phyloP scores from a whole-genome alignment of 1,140 invertebrate genomes.

The honey bee (Apis mellifera) region DNA sequence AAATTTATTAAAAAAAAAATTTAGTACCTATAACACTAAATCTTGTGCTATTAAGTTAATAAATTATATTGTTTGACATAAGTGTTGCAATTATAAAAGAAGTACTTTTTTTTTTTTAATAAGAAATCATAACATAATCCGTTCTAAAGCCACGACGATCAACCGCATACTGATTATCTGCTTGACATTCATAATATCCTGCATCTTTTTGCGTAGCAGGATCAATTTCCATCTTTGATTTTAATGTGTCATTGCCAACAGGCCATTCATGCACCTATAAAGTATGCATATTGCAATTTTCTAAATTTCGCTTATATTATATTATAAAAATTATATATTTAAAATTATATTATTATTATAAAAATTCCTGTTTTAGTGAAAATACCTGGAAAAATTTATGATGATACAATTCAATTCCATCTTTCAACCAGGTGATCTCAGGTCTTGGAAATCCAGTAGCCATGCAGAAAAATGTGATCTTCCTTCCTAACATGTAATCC shows the following conservation, averaged over 20 bases:
- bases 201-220: constrained; percentile 93
- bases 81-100: not conserved
- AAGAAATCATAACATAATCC: constrained; percentile 86
- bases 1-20: not conserved
- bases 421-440: constrained; percentile 96
- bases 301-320: not conserved
- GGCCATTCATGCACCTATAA: constrained; percentile 92
- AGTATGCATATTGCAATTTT: not conserved
- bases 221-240: constrained; percentile 96
- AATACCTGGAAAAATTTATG: constrained; percentile 94
- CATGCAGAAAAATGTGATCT: constrained; percentile 94
- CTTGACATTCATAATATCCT: constrained; percentile 88
- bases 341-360: too few species aligned
- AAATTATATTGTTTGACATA: not conserved
- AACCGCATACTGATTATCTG: constrained; percentile 89
- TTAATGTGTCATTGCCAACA: constrained; percentile 90
- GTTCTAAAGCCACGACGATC: constrained; percentile 87
- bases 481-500: constrained; percentile 95
- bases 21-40: not conserved
- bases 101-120: constrained; percentile 73
- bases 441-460: constrained; percentile 92
- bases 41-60: not conserved
- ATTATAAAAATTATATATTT: too few species aligned
- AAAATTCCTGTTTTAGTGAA: constrained; percentile 33
- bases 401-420: constrained; percentile 93